phyloP scores from a whole-genome alignment of 2,888 invertebrate species.

The Volucella inanis region DNA sequence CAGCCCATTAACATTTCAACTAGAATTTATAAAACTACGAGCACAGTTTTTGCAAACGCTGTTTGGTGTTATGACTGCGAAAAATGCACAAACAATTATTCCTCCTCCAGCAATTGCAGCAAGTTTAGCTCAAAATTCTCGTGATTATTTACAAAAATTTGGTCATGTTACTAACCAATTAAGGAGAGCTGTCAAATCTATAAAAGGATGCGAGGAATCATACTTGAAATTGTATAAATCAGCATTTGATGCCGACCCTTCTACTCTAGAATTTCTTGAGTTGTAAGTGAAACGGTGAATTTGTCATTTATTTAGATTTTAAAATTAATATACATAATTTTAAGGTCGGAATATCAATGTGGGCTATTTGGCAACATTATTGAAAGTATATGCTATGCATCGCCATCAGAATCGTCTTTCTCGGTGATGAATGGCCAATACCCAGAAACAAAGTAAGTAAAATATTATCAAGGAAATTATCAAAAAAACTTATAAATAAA shows the following conservation, averaged over 20 bases:
- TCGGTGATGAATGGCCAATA: constrained; percentile 81
- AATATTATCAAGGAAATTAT: no score
- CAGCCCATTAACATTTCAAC: constrained; percentile 86
- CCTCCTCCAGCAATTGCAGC: constrained; percentile 97
- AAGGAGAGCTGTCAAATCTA: constrained; percentile 88
- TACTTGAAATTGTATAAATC: constrained; percentile 91
- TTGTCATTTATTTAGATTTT: constrained; percentile 74
- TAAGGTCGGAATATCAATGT: constrained; percentile 81
- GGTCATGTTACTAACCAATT: constrained; percentile 92
- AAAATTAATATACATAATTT: constrained; percentile 19
- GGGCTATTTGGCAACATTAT: constrained; percentile 81
- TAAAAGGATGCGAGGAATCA: constrained; percentile 88
- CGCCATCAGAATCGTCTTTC: constrained; percentile 81
- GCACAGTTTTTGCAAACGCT: constrained; percentile 88
- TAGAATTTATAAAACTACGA: constrained; percentile 90
- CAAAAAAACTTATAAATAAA: no score
- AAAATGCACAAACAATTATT: constrained; percentile 88
- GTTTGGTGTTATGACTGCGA: constrained; percentile 82
- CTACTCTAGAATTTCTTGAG: constrained; percentile 89
- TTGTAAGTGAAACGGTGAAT: constrained; percentile 82
- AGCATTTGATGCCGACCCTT: constrained; percentile 93
- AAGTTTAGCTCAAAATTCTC: constrained; percentile 89
- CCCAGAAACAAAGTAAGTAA: constrained; percentile 81
- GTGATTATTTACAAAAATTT: constrained; percentile 90
- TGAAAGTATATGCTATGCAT: constrained; percentile 82